These are phyloP conservation scores for Centropristis striata DNA, from an alignment of 2,113 vertebrate genomes.

Conservation along the genomic window DNA sequence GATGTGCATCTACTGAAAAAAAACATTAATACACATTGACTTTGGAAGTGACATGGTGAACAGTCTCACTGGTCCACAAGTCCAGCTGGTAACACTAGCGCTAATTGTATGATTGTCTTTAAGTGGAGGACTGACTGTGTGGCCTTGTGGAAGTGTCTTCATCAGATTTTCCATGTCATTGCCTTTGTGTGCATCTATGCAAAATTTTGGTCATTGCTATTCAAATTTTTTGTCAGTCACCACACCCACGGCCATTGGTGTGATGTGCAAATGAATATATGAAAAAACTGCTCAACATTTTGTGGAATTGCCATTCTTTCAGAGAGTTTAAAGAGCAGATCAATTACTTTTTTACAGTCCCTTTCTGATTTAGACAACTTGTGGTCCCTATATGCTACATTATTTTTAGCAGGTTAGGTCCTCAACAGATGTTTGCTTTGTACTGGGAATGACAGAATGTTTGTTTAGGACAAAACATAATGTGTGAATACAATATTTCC, in stretches of 20 bases:
- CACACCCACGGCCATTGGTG: not conserved
- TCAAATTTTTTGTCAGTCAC: slow-evolving; percentile 6
- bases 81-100: slow-evolving; percentile 14
- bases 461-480: too few relatives aligned
- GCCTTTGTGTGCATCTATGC: not conserved
- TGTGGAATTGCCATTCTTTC: not conserved
- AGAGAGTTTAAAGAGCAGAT: not conserved
- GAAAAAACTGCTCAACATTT: not conserved
- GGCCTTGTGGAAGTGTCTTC: not conserved
- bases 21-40: not conserved
- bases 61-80: not conserved
- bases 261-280: not conserved
- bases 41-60: not conserved
- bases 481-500: too few relatives aligned
- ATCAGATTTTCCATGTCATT: slow-evolving; percentile 24
- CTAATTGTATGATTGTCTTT: not conserved
- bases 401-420: not conserved
- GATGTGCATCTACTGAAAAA: not conserved
- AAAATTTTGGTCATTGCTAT: slow-evolving; percentile 12
- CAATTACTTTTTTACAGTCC: not conserved
- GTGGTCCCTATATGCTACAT: not conserved
- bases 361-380: too few relatives aligned
- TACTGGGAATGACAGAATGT: too few relatives aligned
- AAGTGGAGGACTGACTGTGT: not conserved
- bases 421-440: not conserved